A percentile compares a stretch with the other conserved stretches of the same genome.
Evolutionary conservation across 2,113 vertebrate species (phyloP).

Genomic region (Paracanthobrama guichenoti): DNA sequence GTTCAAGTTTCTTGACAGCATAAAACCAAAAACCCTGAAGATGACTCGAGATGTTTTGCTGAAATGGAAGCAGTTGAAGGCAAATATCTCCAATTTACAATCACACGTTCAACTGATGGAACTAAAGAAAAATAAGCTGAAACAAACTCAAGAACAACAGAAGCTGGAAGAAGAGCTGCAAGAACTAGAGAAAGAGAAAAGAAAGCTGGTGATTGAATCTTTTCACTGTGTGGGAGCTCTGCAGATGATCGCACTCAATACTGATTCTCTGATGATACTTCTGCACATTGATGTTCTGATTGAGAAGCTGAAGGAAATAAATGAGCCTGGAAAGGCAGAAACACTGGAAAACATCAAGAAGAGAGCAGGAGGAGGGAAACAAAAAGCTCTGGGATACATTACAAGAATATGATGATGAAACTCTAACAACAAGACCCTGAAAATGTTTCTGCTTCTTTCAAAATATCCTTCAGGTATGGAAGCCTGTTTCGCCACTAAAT

Average conservation of each 20-base stretch:
- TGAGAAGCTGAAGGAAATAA: neutral
- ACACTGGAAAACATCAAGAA: neutral
- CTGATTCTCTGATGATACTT: neutral
- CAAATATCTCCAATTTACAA: too few relatives aligned
- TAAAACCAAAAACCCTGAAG: too few relatives aligned
- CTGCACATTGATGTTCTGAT: neutral
- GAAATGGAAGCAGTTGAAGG: too few relatives aligned
- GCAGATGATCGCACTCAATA: neutral
- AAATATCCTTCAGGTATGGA: neutral
- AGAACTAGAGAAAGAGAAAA: neutral
- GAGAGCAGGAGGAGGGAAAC: constrained; percentile 34
- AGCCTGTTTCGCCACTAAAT: too few relatives aligned
- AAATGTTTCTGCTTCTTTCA: neutral
- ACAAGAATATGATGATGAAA: neutral
- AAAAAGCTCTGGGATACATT: neutral
- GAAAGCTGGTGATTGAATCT: neutral
- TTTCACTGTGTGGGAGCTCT: neutral
- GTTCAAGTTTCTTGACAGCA: too few relatives aligned
- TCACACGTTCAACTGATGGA: fast-evolving
- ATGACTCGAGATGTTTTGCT: too few relatives aligned
- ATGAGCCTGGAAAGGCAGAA: neutral
- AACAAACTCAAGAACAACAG: too few relatives aligned
- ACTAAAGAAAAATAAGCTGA: too few relatives aligned
- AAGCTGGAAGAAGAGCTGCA: neutral
- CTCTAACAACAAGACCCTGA: neutral